A percentile compares a stretch with the other conserved stretches of the same genome.
Evolutionary conservation across 2,797 vertebrate species (phyloP).

Genomic region (Lutjanus argentimaculatus): DNA sequence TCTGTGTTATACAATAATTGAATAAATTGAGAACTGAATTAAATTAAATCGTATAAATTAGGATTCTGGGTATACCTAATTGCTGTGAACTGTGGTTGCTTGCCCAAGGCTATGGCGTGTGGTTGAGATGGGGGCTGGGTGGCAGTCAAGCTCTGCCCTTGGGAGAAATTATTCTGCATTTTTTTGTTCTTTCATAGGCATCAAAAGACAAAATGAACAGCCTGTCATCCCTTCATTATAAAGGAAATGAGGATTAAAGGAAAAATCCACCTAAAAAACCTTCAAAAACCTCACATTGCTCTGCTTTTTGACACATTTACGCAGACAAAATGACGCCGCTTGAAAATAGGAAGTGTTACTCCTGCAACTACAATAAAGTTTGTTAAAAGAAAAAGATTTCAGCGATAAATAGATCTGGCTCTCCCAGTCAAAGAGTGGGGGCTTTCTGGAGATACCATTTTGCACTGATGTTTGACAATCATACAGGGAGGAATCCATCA

Average conservation of each 20-base stretch:
- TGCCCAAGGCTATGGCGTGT: conserved; percentile 53
- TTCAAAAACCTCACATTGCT: not conserved
- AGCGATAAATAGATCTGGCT: not conserved
- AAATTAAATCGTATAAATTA: conserved; percentile 74
- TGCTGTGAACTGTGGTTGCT: conserved; percentile 63
- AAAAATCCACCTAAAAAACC: conserved; percentile 1
- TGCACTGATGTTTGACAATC: conserved; percentile 18
- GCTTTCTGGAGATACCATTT: not conserved
- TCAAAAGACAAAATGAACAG: conserved; percentile 21
- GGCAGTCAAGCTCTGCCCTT: conserved; percentile 28
- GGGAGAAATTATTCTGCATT: conserved; percentile 42
- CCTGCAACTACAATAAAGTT: not conserved
- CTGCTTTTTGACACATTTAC: not conserved
- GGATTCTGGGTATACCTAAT: conserved; percentile 73
- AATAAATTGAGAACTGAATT: conserved; percentile 72
- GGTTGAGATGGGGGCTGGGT: conserved; percentile 45
- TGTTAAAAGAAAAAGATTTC: conserved; percentile 1
- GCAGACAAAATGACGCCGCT: not conserved
- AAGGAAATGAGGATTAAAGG: conserved; percentile 24
- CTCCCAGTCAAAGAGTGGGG: not conserved
- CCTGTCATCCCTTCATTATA: conserved; percentile 25
- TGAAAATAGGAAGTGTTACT: not conserved
- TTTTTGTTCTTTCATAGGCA: conserved; percentile 32
- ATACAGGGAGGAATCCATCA: conserved; percentile 20
- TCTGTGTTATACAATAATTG: conserved; percentile 66